Conservation (phyloP, 2,888 invertebrate species). For the Patella depressa region DNA sequence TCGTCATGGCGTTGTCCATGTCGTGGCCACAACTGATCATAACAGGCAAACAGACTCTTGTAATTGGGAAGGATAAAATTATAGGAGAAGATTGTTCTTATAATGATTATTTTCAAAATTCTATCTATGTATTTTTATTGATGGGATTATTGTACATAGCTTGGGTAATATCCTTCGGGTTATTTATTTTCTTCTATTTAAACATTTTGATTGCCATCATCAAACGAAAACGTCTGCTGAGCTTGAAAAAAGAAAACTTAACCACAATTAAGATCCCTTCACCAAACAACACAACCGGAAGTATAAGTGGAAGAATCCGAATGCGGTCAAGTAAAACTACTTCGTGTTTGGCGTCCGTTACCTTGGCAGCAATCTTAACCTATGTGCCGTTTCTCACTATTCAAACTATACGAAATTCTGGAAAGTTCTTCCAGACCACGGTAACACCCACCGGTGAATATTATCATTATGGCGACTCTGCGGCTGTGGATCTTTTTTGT, state of each 20-base stretch:
- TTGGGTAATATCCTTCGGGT: constrained; percentile 44
- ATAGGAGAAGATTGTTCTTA: constrained; percentile 54
- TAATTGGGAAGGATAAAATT: constrained; percentile 37
- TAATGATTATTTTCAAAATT: constrained; percentile 38
- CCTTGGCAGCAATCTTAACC: constrained; percentile 49
- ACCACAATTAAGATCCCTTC: not conserved
- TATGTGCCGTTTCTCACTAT: constrained; percentile 56
- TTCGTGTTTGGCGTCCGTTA: constrained; percentile 51
- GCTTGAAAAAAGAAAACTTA: not conserved
- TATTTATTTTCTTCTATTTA: constrained; percentile 46
- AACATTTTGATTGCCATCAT: constrained; percentile 45
- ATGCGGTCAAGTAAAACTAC: constrained; percentile 49
- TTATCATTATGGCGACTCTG: constrained; percentile 20
- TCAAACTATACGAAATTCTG: constrained; percentile 47
- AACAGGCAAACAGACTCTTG: constrained; percentile 48
- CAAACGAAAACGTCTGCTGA: not conserved
- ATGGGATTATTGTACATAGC: constrained; percentile 44
- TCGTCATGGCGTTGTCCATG: constrained; percentile 39
- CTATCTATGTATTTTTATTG: constrained; percentile 46
- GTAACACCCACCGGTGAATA: not conserved
- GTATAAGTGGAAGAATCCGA: constrained; percentile 33
- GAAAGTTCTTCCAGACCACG: constrained; percentile 41
- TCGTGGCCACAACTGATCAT: constrained; percentile 52
- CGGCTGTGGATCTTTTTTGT: constrained; percentile 44
- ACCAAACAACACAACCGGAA: not conserved